Evolutionary conservation across 2,797 vertebrate species (phyloP), one percentile per base, ranked within the genome.

Genomic region (Acanthiza pusilla): DNA sequence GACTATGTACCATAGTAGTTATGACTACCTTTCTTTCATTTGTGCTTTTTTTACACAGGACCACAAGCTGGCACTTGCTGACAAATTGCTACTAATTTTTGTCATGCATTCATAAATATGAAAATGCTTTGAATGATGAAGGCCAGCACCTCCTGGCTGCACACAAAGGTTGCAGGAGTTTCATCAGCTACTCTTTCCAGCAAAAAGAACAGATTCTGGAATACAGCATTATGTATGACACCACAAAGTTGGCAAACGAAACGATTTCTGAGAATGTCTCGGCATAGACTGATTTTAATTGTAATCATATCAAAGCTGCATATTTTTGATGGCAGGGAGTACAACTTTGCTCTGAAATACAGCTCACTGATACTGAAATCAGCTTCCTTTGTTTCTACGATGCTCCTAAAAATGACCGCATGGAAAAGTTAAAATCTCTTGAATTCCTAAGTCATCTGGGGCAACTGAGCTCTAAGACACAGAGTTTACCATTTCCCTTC

Each of bases 1-100:
- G 34, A 73, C 55, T 70, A 65, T 16, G 38, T 8, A 72, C 21
- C 36, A 68, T 27, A 48, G 27, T 36, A 67, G 5, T 63, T 71
- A 68, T 14, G 5, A 68, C 7, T 30, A 48, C 38, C 17, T 36
- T 83, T 51, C 50, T 42, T 50, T 30, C 25, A 36, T 42, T 51
- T 2, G 1, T 16, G 7, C 0, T 1, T 1, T 22, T 62, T 78
- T 78, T 77, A 19, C 21, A 57, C 2, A 16, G 20, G 17, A 76
- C 42, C 63, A 48, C 30, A 60, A 83, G 67, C 8, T 2, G 2
- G 4, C 19, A 78, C 25, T 65, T 72, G 16, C 26, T 85, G 72
- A 76, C 19, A 91, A 76, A 85, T 29, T 7, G 34, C 27, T 61
- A 45, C 17, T 50, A 75, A 32, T 30, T 82, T 82, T 78, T 93